Base-by-base conservation (phyloP, 2,888 invertebrate species). In the Amiota minor region DNA sequence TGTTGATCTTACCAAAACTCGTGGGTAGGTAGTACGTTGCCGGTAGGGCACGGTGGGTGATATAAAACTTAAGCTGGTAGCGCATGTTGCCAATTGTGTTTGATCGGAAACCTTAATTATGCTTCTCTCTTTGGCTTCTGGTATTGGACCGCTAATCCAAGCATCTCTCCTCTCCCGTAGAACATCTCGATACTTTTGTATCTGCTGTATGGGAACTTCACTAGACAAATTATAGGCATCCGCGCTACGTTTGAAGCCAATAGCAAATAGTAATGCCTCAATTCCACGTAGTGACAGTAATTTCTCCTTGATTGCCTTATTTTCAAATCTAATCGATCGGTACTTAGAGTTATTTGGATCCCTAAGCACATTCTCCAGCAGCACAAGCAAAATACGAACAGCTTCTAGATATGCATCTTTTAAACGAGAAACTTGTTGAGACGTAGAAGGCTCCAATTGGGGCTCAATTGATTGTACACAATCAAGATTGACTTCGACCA, bases 1-100 rank as follows among this genome's bases (percentile, higher is more conserved):
- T 14, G 16, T 68, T 20, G 6, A 56, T 73, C 79, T 79, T 88
- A 92, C 92, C 90, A 92, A 85, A 56, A 91, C 83, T 74, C 90
- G 87, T n/a, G 90, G 85, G 67, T 90, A 91, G 10, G 78, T 78
- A 9, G 91, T 89, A 56, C 89, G 87, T 65, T 88, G 84, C 2
- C 77, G 79, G 75, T 88, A 90, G 23, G 88, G 82, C 74, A 81
- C 82, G 11, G 84, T 82, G 20, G 87, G 84, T 20, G 80, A 79
- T 46, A 87, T 80, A 16, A 82, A 83, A 45, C 76, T 78, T 4
- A 69, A 55, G 71, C 72, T 70, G 16, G 62, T 18, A 6, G 35
- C 35, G 35, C 35, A 35, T 35, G 35, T 6, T 35, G 35, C 6
- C 35, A 35, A 35, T 35, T 35, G 35, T 35, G 35, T 4, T 35